Evolutionary conservation across 2,888 invertebrate species (phyloP).

Genomic region (Phytoseiulus persimilis): DNA sequence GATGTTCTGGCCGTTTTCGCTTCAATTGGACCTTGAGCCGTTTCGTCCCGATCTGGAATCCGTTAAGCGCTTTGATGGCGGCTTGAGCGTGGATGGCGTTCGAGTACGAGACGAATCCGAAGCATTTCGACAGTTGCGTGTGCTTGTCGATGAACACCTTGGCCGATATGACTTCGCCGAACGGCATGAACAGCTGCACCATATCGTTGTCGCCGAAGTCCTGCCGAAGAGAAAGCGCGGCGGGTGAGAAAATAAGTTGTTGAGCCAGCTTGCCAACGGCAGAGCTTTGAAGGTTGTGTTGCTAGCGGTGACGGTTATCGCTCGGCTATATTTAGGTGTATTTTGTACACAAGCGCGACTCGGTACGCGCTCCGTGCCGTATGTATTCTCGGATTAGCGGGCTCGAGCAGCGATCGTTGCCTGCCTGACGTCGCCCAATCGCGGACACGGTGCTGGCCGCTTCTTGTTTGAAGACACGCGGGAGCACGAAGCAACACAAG

Average conservation of each 20-base stretch:
- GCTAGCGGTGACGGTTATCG: neutral
- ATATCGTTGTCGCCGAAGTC: constrained; percentile 95
- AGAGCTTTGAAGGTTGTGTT: neutral
- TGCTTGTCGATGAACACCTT: constrained; percentile 99
- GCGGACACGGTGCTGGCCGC: no score
- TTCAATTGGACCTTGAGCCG: constrained; percentile 93
- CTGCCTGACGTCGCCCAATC: no score
- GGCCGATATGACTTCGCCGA: constrained; percentile 93
- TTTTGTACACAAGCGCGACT: neutral
- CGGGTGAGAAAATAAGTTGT: neutral
- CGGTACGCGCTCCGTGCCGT: neutral
- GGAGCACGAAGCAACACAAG: no score
- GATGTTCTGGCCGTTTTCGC: constrained; percentile 74
- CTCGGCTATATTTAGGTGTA: neutral
- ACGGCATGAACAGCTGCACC: constrained; percentile 89
- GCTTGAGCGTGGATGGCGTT: constrained; percentile 82
- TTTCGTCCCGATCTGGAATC: constrained; percentile 92
- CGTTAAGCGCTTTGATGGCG: constrained; percentile 93
- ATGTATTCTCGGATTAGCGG: neutral
- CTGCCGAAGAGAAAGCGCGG: constrained; percentile 50
- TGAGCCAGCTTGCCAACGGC: neutral
- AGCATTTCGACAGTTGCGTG: constrained; percentile 98
- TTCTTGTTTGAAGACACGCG: no score
- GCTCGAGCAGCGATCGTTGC: neutral
- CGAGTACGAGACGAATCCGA: constrained; percentile 92